Conservation (phyloP, 1,140 invertebrate species). For the Periplaneta americana region DNA sequence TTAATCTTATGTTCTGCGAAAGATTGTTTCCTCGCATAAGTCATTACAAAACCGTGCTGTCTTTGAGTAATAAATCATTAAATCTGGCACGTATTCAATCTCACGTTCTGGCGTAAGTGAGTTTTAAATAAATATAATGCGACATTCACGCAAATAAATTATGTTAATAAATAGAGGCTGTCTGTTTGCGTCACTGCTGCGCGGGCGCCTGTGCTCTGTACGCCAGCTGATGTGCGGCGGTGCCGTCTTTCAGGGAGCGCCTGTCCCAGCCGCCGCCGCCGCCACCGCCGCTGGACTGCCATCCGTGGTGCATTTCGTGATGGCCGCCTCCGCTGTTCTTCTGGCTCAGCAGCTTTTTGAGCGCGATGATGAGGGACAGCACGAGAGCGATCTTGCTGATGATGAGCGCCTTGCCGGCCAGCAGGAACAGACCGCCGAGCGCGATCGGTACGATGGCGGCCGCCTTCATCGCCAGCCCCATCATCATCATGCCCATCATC, state of each 20-base stretch:
- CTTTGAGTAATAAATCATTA: no score
- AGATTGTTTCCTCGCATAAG: no score
- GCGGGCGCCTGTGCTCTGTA: constrained; percentile 50
- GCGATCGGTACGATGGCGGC: constrained; percentile 63
- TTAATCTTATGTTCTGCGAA: no score
- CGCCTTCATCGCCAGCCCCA: constrained; percentile 70
- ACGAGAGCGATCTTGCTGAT: constrained; percentile 72
- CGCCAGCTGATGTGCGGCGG: constrained; percentile 56
- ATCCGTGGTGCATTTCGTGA: background rate
- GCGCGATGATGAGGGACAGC: constrained; percentile 65
- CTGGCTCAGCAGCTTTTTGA: constrained; percentile 67
- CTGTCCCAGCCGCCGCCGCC: constrained; percentile 43
- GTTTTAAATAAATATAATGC: no score
- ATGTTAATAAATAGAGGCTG: background rate
- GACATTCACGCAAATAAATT: no score
- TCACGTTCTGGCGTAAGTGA: no score
- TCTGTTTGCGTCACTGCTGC: background rate
- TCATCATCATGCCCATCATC: constrained; percentile 79
- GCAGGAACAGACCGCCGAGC: constrained; percentile 64
- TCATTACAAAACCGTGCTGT: no score
- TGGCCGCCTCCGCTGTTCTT: constrained; percentile 39
- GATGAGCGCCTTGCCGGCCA: constrained; percentile 72
- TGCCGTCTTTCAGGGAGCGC: constrained; percentile 35
- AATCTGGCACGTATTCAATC: no score
- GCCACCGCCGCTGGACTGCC: constrained; percentile 38